A percentile compares a stretch with the other conserved stretches of the same genome.
Conservation (phyloP, 2,113 vertebrate genomes). For the Indri indri region DNA sequence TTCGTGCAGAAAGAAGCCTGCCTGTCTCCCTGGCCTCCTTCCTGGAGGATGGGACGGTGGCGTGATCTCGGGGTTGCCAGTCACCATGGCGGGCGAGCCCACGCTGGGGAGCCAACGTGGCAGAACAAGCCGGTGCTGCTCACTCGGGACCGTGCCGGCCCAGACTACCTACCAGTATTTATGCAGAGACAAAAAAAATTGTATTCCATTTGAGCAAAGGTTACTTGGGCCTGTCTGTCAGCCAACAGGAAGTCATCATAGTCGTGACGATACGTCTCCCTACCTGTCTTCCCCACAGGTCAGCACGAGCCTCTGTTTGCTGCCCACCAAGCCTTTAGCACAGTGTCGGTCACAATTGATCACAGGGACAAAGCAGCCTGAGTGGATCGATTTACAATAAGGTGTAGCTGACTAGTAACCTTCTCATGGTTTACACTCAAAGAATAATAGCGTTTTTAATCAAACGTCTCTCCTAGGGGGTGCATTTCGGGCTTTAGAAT, state of each 20-base stretch:
- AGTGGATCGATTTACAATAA: no score
- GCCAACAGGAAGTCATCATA: fast-evolving
- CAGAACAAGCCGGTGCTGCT: fast-evolving
- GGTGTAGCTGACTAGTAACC: background rate
- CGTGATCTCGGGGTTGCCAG: fast-evolving
- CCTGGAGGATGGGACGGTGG: fast-evolving
- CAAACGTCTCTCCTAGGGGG: background rate
- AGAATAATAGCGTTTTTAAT: background rate
- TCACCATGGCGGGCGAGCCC: background rate
- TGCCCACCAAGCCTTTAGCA: background rate
- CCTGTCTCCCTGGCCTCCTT: fast-evolving
- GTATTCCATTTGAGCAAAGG: background rate
- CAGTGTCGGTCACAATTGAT: fast-evolving
- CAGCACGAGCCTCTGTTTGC: fast-evolving
- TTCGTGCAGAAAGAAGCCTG: background rate
- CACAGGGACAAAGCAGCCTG: fast-evolving
- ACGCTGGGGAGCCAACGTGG: fast-evolving
- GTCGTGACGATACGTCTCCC: fast-evolving
- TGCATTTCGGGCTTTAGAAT: background rate
- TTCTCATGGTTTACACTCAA: background rate
- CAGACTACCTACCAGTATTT: no score
- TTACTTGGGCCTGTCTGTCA: background rate
- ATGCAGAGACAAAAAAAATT: background rate
- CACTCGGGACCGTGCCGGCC: fast-evolving
- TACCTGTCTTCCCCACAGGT: background rate